A percentile compares a stretch with the other conserved stretches of the same genome.
phyloP scores from a whole-genome alignment of 2,113 vertebrate species.

The Pteruthius melanotis region DNA sequence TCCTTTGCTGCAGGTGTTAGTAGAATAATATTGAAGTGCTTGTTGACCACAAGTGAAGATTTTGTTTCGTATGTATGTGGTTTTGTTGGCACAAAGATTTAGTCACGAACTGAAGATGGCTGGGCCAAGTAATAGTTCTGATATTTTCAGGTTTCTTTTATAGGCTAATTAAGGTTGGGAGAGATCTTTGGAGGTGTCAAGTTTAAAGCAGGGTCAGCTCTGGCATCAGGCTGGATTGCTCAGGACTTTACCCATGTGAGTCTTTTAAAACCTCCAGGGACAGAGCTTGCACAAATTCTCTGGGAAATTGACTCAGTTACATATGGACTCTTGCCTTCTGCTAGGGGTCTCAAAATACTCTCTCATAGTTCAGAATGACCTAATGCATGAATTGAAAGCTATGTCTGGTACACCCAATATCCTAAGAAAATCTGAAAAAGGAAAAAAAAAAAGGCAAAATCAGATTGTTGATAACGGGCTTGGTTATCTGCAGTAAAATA shows the following conservation, averaged over 20 bases:
- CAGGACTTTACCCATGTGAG: neutral
- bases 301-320: neutral
- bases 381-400: neutral
- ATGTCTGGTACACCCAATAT: neutral
- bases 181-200: neutral
- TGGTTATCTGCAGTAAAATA: neutral
- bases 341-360: neutral
- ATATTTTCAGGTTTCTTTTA: neutral
- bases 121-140: neutral
- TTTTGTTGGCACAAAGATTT: neutral
- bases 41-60: neutral
- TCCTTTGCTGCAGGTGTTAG: neutral
- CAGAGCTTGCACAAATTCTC: neutral
- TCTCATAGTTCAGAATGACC: neutral
- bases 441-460: neutral
- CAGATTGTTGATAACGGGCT: neutral
- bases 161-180: neutral
- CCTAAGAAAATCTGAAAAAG: neutral
- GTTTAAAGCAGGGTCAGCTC: neutral
- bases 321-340: neutral
- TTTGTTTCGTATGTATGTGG: neutral
- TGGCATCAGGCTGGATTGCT: neutral
- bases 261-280: neutral
- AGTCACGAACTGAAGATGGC: neutral
- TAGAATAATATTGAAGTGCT: neutral